Base-by-base conservation (phyloP, 1,140 invertebrate genomes). In the Nixonia krombeini region DNA sequence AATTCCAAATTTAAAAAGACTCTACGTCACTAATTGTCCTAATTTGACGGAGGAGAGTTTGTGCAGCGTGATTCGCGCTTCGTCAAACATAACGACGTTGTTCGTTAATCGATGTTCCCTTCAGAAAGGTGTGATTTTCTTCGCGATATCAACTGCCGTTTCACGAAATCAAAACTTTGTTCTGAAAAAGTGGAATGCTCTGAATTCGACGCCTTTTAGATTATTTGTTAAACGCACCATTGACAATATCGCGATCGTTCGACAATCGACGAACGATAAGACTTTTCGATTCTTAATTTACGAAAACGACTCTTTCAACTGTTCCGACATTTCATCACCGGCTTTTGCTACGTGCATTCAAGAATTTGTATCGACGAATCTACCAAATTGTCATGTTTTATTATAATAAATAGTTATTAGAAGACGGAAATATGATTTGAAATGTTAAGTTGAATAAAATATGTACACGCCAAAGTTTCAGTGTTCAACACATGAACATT, bases 11-110 rank as follows among this genome's bases (percentile, higher is more conserved):
- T 47, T 70, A 21, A 70, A 52, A 49, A 57, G 67, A 56, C 42
- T 70, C 8, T 64, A 64, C 25, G 5, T 70, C 3, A 57, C 56
- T 2, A 47, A 70, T 52, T 70, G 67, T 50, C 55, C 59, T 6
- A 64, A 56, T 56, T 64, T 70, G 40, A 56, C 35, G 13, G 31
- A 61, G 35, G 38, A 59, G 18, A 31, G 59, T 8, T 17, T 70
- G n/a, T 59, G 59, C 33, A 40, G 49, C 50, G 15, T 64, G 4
- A 56, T 70, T 12, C 21, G 40, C 0, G 29, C 31, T 10, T 46
- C 56, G 4, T 59, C 67, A 8, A 70, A 59, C 5, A 35, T 70
- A 25, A 41, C 13, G 26, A 64, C 55, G 13, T 26, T 70, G 8
- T 70, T 70, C 26, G 28, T 64, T 3, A 56, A 56, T 7, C 44